Evolutionary conservation across 1,140 invertebrate species (phyloP).

Genomic region (silkworm (Bombyx mori)): ASM3026992v2 NC_085122.1:5372001-5372500

Average conservation of each 20-base stretch:
- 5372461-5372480: slow-evolving; percentile 57
- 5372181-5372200: no score
- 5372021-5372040: no score
- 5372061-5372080: no score
- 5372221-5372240: slow-evolving; percentile 48
- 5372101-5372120: no score
- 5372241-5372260: slow-evolving; percentile 66
- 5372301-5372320: slow-evolving; percentile 56
- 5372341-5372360: slow-evolving; percentile 44
- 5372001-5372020: no score
- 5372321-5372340: slow-evolving; percentile 57
- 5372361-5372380: slow-evolving; percentile 12
- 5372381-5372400: not conserved
- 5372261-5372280: slow-evolving; percentile 65
- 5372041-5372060: no score
- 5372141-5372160: not conserved
- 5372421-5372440: not conserved
- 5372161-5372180: not conserved
- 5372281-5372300: slow-evolving; percentile 63
- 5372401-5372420: not conserved
- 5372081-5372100: no score
- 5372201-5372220: not conserved
- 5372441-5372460: slow-evolving; percentile 16
- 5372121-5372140: no score
- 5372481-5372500: slow-evolving; percentile 59